A percentile compares a stretch with the other conserved stretches of the same genome.
These are phyloP conservation scores for Rhynchophorus ferrugineus DNA, from an alignment of 1,140 invertebrate genomes.

Conservation along the genomic window DNA sequence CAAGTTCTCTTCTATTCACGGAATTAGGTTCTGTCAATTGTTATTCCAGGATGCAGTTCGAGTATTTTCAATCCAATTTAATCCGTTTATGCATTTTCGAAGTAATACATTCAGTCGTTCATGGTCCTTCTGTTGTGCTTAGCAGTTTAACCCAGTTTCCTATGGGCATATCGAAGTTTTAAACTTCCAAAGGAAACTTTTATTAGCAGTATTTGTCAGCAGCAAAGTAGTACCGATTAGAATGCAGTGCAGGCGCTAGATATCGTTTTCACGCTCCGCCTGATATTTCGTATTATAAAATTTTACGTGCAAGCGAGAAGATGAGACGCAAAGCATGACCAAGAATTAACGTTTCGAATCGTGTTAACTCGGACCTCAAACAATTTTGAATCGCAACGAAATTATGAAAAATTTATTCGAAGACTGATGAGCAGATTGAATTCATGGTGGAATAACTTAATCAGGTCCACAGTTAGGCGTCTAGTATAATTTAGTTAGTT, in stretches of 20 bases:
- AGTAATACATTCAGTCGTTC: neutral
- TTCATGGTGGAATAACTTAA: too few species aligned
- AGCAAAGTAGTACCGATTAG: neutral
- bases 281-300: neutral
- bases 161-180: neutral
- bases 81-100: neutral
- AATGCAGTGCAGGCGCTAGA: neutral
- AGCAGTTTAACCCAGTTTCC: conserved; percentile 2
- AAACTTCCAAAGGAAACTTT: neutral
- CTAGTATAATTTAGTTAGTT: too few species aligned
- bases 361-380: too few species aligned
- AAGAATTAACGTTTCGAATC: neutral
- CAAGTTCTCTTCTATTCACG: too few species aligned
- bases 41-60: too few species aligned
- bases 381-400: neutral
- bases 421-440: too few species aligned
- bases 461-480: too few species aligned
- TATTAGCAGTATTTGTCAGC: conserved; percentile 3
- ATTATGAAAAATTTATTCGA: too few species aligned
- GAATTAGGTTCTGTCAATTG: too few species aligned
- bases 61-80: conserved; percentile 1
- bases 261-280: neutral
- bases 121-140: neutral
- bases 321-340: neutral
- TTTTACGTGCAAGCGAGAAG: neutral